Percentiles rank a stretch among this genome's conserved stretches.
These are phyloP conservation scores for Orchesella cincta DNA, from an alignment of 1,140 invertebrate genomes.

Conservation along the genomic window DNA sequence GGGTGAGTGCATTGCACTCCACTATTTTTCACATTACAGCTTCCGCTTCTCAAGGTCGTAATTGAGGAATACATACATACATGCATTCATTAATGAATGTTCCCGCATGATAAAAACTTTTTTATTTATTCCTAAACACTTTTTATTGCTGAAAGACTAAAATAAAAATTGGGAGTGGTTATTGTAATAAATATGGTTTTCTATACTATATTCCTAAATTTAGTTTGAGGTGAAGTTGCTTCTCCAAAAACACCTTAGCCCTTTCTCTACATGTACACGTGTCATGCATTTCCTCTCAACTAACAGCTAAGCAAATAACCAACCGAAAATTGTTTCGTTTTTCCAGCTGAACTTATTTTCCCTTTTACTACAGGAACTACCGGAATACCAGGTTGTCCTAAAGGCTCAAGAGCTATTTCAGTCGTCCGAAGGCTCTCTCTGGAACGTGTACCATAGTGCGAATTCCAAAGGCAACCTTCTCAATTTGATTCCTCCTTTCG, in stretches of 20 bases:
- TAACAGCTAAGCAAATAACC: too few relatives aligned
- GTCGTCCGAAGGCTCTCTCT: constrained; percentile 70
- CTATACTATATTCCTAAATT: too few relatives aligned
- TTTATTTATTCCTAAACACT: neutral
- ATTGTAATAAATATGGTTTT: neutral
- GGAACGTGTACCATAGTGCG: constrained; percentile 72
- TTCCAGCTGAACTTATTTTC: too few relatives aligned
- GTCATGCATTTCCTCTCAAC: too few relatives aligned
- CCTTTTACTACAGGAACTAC: constrained; percentile 64
- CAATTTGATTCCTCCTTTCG: constrained; percentile 77
- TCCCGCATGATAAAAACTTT: neutral
- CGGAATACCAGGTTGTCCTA: constrained; percentile 70
- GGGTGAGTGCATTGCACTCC: constrained; percentile 54
- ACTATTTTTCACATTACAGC: too few relatives aligned
- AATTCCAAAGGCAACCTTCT: constrained; percentile 70
- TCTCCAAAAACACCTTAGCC: neutral
- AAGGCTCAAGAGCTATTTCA: constrained; percentile 69
- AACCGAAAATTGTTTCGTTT: too few relatives aligned
- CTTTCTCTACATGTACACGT: too few relatives aligned
- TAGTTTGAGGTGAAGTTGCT: neutral
- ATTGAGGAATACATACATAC: neutral
- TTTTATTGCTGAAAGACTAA: too few relatives aligned
- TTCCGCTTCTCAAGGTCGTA: too few relatives aligned
- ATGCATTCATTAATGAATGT: neutral
- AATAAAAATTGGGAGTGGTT: too few relatives aligned